These are phyloP conservation scores for Pterois miles DNA, from an alignment of 2,797 vertebrate species.

Conservation along the genomic window DNA sequence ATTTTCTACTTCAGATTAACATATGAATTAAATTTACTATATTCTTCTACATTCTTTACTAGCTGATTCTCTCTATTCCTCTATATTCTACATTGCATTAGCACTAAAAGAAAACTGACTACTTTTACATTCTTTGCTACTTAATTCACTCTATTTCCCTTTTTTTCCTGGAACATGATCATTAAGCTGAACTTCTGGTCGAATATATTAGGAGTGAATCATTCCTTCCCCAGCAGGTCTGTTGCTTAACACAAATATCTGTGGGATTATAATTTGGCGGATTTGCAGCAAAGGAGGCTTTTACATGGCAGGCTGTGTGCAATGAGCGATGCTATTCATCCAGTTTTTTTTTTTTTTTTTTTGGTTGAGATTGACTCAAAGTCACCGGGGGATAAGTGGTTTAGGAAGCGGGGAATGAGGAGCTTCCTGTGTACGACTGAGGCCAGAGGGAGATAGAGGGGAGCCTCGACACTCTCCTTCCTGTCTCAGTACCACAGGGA, in stretches of 20 bases:
- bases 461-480: slow-evolving; percentile 52
- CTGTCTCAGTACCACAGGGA: slow-evolving; percentile 50
- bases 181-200: slow-evolving; percentile 10
- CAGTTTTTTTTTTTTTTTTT: slow-evolving; percentile 5
- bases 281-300: slow-evolving; percentile 43
- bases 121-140: neutral
- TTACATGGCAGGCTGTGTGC: slow-evolving; percentile 44
- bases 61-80: neutral
- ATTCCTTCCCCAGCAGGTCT: slow-evolving; percentile 22
- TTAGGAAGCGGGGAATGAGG: slow-evolving; percentile 64
- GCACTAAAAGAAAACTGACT: neutral
- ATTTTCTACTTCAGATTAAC: slow-evolving; percentile 13
- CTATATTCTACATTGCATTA: neutral
- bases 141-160: slow-evolving; percentile 3
- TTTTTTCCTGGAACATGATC: slow-evolving; percentile 5
- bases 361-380: slow-evolving; percentile 54
- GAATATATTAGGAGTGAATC: slow-evolving; percentile 15
- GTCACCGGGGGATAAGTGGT: slow-evolving; percentile 62
- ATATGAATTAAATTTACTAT: neutral
- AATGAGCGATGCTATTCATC: slow-evolving; percentile 65
- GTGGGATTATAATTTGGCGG: slow-evolving; percentile 51
- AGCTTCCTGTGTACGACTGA: slow-evolving; percentile 67
- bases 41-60: neutral
- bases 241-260: slow-evolving; percentile 41
- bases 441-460: slow-evolving; percentile 55